Evolutionary conservation across 2,888 invertebrate genomes (phyloP).

Genomic region (Iselma pallidipennis): DNA sequence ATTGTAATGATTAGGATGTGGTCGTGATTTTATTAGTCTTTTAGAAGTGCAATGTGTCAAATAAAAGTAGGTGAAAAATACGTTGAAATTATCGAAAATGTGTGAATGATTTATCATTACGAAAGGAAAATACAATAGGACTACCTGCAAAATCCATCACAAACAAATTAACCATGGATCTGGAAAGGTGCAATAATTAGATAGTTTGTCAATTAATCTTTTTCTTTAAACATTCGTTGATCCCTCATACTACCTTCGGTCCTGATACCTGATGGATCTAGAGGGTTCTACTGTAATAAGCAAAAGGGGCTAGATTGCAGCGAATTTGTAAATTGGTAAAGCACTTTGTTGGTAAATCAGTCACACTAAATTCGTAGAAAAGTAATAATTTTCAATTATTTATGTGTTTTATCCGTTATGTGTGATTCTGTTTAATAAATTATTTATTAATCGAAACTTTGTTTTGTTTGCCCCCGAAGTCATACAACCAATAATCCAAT

Average conservation of each 20-base stretch:
- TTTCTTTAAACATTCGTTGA: too few relatives aligned
- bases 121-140: too few relatives aligned
- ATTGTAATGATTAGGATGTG: slow-evolving; percentile 7
- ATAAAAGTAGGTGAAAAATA: too few relatives aligned
- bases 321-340: too few relatives aligned
- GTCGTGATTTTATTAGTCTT: background rate
- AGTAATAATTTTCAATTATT: background rate
- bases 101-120: background rate
- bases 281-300: too few relatives aligned
- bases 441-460: background rate
- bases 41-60: slow-evolving; percentile 6
- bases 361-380: background rate
- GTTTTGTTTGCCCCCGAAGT: background rate
- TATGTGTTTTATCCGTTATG: background rate
- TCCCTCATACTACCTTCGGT: too few relatives aligned
- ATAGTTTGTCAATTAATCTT: too few relatives aligned
- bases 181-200: too few relatives aligned
- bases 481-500: background rate
- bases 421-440: background rate
- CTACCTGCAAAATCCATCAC: too few relatives aligned
- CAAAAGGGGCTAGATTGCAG: background rate
- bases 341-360: background rate
- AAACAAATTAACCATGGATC: too few relatives aligned
- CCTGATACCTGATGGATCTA: too few relatives aligned
- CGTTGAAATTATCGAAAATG: background rate